Percentiles rank a stretch among this genome's conserved stretches.
Evolutionary conservation across 2,888 invertebrate genomes (phyloP).

Genomic region (Sisyra nigra): DNA sequence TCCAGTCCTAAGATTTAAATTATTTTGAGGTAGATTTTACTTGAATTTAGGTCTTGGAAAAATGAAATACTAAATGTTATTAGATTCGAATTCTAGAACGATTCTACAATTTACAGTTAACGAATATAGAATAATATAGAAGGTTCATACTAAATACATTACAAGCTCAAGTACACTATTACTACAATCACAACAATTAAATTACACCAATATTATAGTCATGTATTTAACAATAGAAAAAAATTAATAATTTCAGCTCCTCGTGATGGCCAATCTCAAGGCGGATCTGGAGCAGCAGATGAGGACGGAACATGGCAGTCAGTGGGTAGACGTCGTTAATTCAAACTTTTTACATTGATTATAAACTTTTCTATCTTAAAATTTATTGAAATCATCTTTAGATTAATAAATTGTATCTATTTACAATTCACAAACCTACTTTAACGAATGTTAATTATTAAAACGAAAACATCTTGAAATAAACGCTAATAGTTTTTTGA

Average conservation of each 20-base stretch:
- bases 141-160: too few species aligned
- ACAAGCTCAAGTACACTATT: too few species aligned
- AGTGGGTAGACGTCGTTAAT: slow-evolving; percentile 17
- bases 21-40: too few species aligned
- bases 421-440: slow-evolving; percentile 1
- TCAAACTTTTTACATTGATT: neutral
- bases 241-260: slow-evolving; percentile 8
- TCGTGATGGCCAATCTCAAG: slow-evolving; percentile 16
- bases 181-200: neutral
- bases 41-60: too few species aligned
- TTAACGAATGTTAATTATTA: slow-evolving; percentile 1
- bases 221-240: neutral
- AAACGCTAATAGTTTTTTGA: too few species aligned
- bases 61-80: too few species aligned
- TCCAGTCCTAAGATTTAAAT: neutral
- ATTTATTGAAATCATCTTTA: neutral
- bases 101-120: too few species aligned
- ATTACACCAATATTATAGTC: neutral
- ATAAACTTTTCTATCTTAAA: neutral
- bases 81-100: too few species aligned
- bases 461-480: too few species aligned
- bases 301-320: slow-evolving; percentile 24
- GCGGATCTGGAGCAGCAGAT: slow-evolving; percentile 17
- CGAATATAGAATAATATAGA: too few species aligned
- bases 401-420: neutral